These are phyloP conservation scores for Lutraria lutraria DNA, from an alignment of 2,888 invertebrate species.

Conservation along the genomic window DNA sequence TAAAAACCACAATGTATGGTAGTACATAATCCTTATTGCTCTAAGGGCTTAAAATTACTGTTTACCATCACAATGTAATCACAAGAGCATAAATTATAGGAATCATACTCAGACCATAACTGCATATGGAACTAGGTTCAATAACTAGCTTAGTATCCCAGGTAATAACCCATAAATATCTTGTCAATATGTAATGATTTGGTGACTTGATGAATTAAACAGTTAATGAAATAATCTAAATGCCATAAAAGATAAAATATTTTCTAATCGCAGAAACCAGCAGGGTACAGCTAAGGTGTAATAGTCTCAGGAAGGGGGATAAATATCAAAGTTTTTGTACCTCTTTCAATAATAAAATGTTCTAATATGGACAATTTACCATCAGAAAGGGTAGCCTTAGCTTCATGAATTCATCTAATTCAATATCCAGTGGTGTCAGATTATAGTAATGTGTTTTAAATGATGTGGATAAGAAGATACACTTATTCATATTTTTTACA, in stretches of 20 bases:
- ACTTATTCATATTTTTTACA: neutral
- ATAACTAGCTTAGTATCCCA: too few relatives aligned
- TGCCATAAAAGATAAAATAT: neutral
- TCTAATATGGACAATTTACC: conserved; percentile 6
- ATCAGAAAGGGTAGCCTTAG: neutral
- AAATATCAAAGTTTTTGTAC: neutral
- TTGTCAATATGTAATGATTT: neutral
- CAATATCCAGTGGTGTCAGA: conserved; percentile 3
- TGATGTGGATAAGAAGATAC: neutral
- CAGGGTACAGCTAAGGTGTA: neutral
- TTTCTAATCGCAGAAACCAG: neutral
- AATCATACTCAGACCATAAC: too few relatives aligned
- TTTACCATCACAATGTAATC: too few relatives aligned
- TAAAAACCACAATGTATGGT: too few relatives aligned
- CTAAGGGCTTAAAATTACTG: too few relatives aligned
- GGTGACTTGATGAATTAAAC: neutral
- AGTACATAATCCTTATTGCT: too few relatives aligned
- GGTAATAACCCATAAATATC: too few relatives aligned
- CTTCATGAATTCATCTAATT: conserved; percentile 6
- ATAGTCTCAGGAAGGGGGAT: neutral
- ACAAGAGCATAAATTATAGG: too few relatives aligned
- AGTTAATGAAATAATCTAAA: neutral
- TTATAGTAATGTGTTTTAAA: conserved; percentile 14
- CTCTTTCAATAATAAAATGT: neutral
- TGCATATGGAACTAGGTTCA: too few relatives aligned